Evolutionary conservation across 2,113 vertebrate genomes (phyloP).

Genomic region (Myotis lucifugus): DNA sequence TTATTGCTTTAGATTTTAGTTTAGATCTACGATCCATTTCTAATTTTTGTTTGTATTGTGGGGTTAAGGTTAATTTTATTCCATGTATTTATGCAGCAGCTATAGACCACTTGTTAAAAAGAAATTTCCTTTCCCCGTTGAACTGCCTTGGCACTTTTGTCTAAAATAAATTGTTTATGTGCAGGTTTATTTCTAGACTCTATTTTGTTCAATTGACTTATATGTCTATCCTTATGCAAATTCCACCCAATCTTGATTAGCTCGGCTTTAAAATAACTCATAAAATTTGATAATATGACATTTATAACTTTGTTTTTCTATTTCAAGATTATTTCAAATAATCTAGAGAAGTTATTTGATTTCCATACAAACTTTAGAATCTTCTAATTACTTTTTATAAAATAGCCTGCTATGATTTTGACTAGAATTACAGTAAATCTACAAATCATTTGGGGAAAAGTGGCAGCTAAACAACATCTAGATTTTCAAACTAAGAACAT

Average conservation of each 20-base stretch:
- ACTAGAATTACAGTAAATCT: background rate
- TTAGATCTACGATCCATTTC: background rate
- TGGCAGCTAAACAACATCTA: background rate
- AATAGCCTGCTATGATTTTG: background rate
- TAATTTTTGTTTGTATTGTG: background rate
- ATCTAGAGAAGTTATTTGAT: background rate
- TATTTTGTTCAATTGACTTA: background rate
- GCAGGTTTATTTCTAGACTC: background rate
- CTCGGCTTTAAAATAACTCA: slow-evolving; percentile 7
- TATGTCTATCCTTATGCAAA: background rate
- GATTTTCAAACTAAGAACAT: background rate
- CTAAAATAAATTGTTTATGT: background rate
- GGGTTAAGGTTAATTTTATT: background rate
- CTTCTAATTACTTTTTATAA: background rate
- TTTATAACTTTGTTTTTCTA: background rate
- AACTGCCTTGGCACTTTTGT: background rate
- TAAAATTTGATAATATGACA: background rate
- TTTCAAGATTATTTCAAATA: background rate
- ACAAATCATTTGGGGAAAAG: background rate
- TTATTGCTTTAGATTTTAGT: slow-evolving; percentile 3
- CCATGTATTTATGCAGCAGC: background rate
- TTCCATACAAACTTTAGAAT: background rate
- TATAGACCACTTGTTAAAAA: background rate
- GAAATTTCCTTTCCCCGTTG: background rate
- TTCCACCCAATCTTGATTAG: background rate